A percentile compares a stretch with the other conserved stretches of the same genome.
Conservation (phyloP, 2,888 invertebrate species). For the Eristalis arbustorum region DNA sequence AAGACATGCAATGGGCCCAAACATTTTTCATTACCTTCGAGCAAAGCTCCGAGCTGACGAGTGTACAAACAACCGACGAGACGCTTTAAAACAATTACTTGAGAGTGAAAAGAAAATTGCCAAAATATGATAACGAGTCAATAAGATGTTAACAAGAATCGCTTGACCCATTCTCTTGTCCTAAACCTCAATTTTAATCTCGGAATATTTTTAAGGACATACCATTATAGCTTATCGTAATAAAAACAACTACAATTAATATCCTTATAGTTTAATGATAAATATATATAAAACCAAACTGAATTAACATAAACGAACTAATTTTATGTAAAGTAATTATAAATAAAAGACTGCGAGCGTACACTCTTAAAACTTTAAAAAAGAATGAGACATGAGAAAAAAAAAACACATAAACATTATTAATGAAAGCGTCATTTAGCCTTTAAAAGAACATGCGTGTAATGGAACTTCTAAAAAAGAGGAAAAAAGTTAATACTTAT, state of each 20-base stretch:
- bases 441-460: conserved; percentile 22
- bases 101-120: not conserved
- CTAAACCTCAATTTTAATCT: not conserved
- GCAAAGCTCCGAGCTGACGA: too few relatives aligned
- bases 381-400: not conserved
- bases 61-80: too few relatives aligned
- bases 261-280: conserved; percentile 9
- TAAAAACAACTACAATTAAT: not conserved
- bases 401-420: not conserved
- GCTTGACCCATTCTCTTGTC: not conserved
- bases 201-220: not conserved
- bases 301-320: conserved; percentile 23
- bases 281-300: conserved; percentile 14
- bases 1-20: too few relatives aligned
- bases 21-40: too few relatives aligned
- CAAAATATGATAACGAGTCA: not conserved
- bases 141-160: not conserved
- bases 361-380: conserved; percentile 62
- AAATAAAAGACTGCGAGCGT: conserved; percentile 65
- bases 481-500: conserved; percentile 1
- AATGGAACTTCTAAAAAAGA: conserved; percentile 1
- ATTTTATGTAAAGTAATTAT: conserved; percentile 50
- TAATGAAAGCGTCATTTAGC: conserved; percentile 6
- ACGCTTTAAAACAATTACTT: not conserved
- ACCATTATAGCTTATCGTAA: not conserved